These are phyloP conservation scores for Hemicrepidius hirtus DNA, from an alignment of 2,888 invertebrate genomes.

Conservation along the genomic window DNA sequence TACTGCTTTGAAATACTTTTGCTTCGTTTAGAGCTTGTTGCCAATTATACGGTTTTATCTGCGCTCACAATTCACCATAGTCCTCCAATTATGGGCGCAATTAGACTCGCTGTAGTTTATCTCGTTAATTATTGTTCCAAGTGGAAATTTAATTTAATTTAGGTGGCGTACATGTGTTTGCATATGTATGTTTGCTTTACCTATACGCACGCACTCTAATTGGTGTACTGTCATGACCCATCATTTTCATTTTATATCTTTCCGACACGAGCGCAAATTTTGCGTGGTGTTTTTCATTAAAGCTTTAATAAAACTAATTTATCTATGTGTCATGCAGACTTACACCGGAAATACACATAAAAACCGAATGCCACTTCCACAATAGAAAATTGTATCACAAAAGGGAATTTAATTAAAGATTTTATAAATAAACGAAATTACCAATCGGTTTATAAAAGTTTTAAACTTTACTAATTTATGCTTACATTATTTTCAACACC, in stretches of 20 bases:
- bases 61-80: slow-evolving; percentile 56
- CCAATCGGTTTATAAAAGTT: too few species aligned
- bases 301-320: slow-evolving; percentile 42
- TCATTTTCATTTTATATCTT: slow-evolving; percentile 45
- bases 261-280: slow-evolving; percentile 38
- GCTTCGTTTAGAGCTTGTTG: slow-evolving; percentile 54
- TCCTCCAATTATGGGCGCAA: slow-evolving; percentile 61
- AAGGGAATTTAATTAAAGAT: not conserved
- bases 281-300: slow-evolving; percentile 45
- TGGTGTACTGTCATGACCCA: slow-evolving; percentile 48
- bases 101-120: slow-evolving; percentile 61
- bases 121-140: slow-evolving; percentile 62
- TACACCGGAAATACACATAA: not conserved
- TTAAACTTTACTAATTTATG: too few species aligned
- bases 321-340: slow-evolving; percentile 28
- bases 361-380: not conserved
- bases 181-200: slow-evolving; percentile 56
- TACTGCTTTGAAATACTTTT: slow-evolving; percentile 57
- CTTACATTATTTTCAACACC: too few species aligned
- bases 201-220: slow-evolving; percentile 42
- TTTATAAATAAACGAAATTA: not conserved
- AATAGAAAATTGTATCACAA: not conserved
- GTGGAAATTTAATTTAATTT: slow-evolving; percentile 62
- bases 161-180: slow-evolving; percentile 58
- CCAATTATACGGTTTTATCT: slow-evolving; percentile 59